A percentile compares a stretch with the other conserved stretches of the same genome.
These are phyloP conservation scores for Drosophila cardini DNA, from an alignment of 1,140 invertebrate species.

Conservation along the genomic window DNA sequence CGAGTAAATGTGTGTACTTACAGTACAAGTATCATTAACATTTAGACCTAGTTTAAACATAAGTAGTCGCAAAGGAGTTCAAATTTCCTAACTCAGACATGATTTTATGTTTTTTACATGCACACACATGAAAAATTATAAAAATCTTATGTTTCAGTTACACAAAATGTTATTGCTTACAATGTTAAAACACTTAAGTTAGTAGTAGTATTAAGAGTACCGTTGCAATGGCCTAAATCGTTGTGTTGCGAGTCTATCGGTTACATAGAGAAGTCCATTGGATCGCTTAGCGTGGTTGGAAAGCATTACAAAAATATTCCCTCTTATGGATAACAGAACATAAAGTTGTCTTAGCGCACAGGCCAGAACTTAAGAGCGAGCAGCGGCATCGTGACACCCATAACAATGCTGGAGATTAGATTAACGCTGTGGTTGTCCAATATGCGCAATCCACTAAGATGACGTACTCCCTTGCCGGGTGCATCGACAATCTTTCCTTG, in stretches of 20 bases:
- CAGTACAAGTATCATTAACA: background rate
- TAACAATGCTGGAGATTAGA: conserved; percentile 91
- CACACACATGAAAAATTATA: conserved; percentile 5
- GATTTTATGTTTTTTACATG: conserved; percentile 6
- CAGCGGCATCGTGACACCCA: conserved; percentile 90
- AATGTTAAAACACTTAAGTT: conserved; percentile 2
- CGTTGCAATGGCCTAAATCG: conserved; percentile 19
- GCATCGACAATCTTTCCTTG: conserved; percentile 90
- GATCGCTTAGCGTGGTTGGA: conserved; percentile 32
- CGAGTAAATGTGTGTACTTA: background rate
- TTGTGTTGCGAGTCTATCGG: conserved; percentile 48
- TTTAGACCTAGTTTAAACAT: background rate
- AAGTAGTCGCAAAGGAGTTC: too few species aligned
- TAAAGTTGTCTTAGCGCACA: conserved; percentile 43
- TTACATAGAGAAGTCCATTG: conserved; percentile 38
- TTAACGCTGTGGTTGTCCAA: conserved; percentile 97
- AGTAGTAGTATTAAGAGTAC: background rate
- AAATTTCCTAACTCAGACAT: too few species aligned
- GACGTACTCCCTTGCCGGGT: conserved; percentile 89
- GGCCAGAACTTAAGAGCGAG: conserved; percentile 89
- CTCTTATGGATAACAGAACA: conserved; percentile 17
- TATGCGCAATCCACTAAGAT: conserved; percentile 91
- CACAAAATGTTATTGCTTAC: conserved; percentile 15
- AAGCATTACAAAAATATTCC: conserved; percentile 57
- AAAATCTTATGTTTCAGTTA: conserved; percentile 2